phyloP scores from a whole-genome alignment of 2,113 vertebrate species.

The Tretioscincus oriximinensis region DNA sequence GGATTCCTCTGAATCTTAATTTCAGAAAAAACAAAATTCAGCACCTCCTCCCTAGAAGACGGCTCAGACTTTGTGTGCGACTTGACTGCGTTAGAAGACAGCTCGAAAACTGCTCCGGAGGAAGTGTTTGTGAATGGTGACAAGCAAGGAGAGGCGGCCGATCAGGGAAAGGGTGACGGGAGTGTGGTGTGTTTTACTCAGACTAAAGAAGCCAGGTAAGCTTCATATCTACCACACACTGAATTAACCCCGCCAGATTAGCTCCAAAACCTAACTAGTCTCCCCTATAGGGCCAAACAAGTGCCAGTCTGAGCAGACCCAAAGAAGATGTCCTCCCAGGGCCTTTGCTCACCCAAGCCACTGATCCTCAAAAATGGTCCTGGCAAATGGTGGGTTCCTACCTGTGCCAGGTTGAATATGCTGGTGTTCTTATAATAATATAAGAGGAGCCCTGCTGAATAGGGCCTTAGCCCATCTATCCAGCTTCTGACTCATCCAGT shows the following conservation, averaged over 20 bases:
- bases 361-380: not conserved
- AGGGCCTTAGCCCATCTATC: too few species aligned
- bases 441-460: too few species aligned
- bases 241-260: not conserved
- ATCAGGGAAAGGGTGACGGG: conserved; percentile 68
- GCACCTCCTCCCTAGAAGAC: conserved; percentile 34
- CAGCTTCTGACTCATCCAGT: too few species aligned
- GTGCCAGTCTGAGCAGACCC: not conserved
- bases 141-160: conserved; percentile 50
- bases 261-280: too few species aligned
- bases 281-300: not conserved
- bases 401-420: too few species aligned
- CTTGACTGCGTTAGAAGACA: conserved; percentile 23
- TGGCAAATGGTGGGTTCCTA: too few species aligned
- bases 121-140: conserved; percentile 73
- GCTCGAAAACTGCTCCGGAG: conserved; percentile 25
- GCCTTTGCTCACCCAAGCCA: not conserved
- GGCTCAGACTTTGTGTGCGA: not conserved
- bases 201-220: conserved; percentile 71
- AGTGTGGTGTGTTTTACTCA: conserved; percentile 56
- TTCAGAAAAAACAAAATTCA: conserved; percentile 55
- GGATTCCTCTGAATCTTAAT: not conserved
- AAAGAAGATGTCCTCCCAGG: not conserved
- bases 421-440: too few species aligned
- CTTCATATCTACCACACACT: not conserved